A percentile compares a stretch with the other conserved stretches of the same genome.
phyloP scores from a whole-genome alignment of 2,797 vertebrate genomes.

The Poecilia wingei region DNA sequence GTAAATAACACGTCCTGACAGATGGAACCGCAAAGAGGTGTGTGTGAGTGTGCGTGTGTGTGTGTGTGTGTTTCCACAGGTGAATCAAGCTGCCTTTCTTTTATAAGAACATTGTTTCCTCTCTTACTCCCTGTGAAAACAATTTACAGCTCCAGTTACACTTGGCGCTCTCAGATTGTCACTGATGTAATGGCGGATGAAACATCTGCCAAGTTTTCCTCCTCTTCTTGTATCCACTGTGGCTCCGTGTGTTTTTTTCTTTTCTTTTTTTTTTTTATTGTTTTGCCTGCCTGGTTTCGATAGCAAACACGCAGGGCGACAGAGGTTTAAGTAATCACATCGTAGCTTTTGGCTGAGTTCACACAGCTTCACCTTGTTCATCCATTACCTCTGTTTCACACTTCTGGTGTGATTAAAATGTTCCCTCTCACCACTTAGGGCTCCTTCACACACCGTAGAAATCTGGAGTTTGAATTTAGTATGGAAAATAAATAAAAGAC shows the following conservation, averaged over 20 bases:
- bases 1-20: slow-evolving; percentile 34
- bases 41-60: not conserved
- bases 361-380: slow-evolving; percentile 60
- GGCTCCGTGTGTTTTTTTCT: slow-evolving; percentile 8
- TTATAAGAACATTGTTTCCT: slow-evolving; percentile 61
- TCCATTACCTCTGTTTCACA: slow-evolving; percentile 55
- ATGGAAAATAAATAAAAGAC: not conserved
- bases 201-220: slow-evolving; percentile 52
- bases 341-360: slow-evolving; percentile 21
- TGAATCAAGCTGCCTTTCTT: slow-evolving; percentile 46
- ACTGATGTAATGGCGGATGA: slow-evolving; percentile 69
- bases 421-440: not conserved
- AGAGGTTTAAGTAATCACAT: slow-evolving; percentile 65
- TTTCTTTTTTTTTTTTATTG: slow-evolving; percentile 19
- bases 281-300: slow-evolving; percentile 51
- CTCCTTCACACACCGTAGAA: not conserved
- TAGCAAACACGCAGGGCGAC: slow-evolving; percentile 61
- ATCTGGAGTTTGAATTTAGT: not conserved
- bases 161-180: slow-evolving; percentile 48
- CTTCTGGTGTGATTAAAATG: slow-evolving; percentile 54
- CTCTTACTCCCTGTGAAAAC: slow-evolving; percentile 70
- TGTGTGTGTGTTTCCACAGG: slow-evolving; percentile 24
- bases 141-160: slow-evolving; percentile 68
- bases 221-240: slow-evolving; percentile 33
- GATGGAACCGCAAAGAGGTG: slow-evolving; percentile 21